Base-by-base conservation (phyloP, 2,888 invertebrate genomes). In the Neoascia interrupta region DNA sequence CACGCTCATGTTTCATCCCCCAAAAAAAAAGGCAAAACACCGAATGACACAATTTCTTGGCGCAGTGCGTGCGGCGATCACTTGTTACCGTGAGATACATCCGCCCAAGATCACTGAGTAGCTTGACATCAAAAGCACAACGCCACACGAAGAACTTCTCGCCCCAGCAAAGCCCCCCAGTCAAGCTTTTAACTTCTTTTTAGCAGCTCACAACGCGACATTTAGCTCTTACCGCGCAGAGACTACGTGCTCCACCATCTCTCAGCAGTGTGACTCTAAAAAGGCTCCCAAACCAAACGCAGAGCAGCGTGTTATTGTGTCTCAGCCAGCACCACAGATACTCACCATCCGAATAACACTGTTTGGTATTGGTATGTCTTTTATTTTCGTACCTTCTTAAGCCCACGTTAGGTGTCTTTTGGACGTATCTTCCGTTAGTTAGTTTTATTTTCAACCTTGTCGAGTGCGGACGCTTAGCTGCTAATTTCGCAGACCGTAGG, bases 381-480 rank as follows among this genome's bases (percentile, higher is more conserved):
- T 36, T 54, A 23, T 39, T 61, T 34, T 54, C 53, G 37, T 61
- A 41, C 41, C 63, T 51, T 47, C 53, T 60, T 49, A 45, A 79
- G 64, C 60, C 68, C 56, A 68, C 43, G 73, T 73, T 81, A 64
- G 70, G 70, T 76, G 66, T 81, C 73, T 81, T 81, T 70, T 79
- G 75, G 75, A 45, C 72, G 37, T 54, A 82, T 81, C 82, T 81
- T 76, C 82, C 81, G 81, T 81, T 79, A 82, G 81, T 81, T 72
- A 82, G 82, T 82, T 76, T 74, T 74, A 81, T 82, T 81, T 73
- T 81, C 66, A 81, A 82, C 70, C 82, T 82, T 69, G 76, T 81
- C 63, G 81, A 76, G 81, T 75, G 81, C 81, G 70, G 81, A 76
- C 81, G 81, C 81, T 70, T 60, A 56, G 73, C 79, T 79, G 73